Percentiles rank a stretch among this genome's conserved stretches.
Evolutionary conservation across 2,797 vertebrate genomes (phyloP).

Genomic region (Syngnathus acus): DNA sequence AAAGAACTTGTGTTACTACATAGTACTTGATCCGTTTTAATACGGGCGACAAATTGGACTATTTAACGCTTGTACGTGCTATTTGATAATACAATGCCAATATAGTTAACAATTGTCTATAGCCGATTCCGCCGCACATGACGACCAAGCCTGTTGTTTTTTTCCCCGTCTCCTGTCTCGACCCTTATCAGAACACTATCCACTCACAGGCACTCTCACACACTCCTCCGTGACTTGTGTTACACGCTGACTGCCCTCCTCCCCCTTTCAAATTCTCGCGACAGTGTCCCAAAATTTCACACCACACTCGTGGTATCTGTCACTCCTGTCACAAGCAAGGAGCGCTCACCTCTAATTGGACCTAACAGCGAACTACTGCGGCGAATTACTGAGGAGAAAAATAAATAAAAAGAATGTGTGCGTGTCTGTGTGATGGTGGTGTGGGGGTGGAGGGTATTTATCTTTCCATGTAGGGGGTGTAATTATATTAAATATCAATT

Average conservation of each 20-base stretch:
- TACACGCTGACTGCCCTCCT: constrained; percentile 45
- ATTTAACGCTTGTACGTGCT: no score
- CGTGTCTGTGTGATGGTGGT: no score
- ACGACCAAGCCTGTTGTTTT: not conserved
- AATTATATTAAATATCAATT: constrained; percentile 4
- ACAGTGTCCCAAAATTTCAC: constrained; percentile 67
- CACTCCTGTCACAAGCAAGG: constrained; percentile 14
- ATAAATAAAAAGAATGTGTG: not conserved
- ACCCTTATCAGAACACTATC: constrained; percentile 45
- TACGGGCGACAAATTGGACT: no score
- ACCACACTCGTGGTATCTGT: constrained; percentile 61
- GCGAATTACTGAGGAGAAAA: not conserved
- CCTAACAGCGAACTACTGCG: not conserved
- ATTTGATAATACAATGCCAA: no score
- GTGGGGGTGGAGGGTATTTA: not conserved
- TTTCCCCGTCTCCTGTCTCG: not conserved
- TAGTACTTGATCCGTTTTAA: no score
- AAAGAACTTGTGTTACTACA: no score
- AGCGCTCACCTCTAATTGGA: constrained; percentile 4
- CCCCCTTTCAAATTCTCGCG: constrained; percentile 44
- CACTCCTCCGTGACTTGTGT: constrained; percentile 37
- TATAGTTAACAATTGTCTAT: no score
- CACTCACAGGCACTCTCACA: constrained; percentile 28
- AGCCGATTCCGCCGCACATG: no score
- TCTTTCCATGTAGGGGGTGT: not conserved